Percentiles rank a stretch among this genome's conserved stretches.
phyloP scores from a whole-genome alignment of 2,113 vertebrate species.

The Cepphus grylle region DNA sequence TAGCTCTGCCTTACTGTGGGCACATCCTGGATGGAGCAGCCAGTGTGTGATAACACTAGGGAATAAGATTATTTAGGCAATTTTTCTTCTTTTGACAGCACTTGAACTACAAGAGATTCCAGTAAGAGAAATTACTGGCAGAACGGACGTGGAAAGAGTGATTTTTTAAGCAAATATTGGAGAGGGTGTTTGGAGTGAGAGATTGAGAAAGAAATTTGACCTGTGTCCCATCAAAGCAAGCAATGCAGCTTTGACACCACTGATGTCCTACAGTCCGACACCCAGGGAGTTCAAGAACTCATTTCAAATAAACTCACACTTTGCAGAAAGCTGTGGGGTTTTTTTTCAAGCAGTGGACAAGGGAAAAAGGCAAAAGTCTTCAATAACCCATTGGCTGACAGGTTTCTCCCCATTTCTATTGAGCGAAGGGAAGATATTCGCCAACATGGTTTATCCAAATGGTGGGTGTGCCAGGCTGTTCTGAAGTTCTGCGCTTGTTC shows the following conservation, averaged over 20 bases:
- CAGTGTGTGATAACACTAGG: not conserved
- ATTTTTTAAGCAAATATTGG: not conserved
- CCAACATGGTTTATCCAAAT: not conserved
- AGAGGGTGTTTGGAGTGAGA: not conserved
- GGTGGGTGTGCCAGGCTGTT: not conserved
- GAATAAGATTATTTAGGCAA: conserved; percentile 18
- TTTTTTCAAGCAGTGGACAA: not conserved
- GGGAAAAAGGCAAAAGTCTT: not conserved
- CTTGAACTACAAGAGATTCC: conserved; percentile 3
- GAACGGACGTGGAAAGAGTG: conserved; percentile 21
- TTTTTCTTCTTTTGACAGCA: conserved; percentile 40
- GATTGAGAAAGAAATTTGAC: conserved; percentile 1
- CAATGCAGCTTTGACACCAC: not conserved
- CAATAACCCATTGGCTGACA: not conserved
- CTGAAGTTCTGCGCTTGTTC: not conserved
- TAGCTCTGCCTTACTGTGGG: not conserved
- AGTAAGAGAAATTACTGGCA: conserved; percentile 32
- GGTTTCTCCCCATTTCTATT: not conserved
- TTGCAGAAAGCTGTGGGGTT: not conserved
- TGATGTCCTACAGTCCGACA: not conserved
- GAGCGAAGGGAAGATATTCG: not conserved
- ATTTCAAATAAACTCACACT: not conserved
- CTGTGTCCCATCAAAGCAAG: not conserved
- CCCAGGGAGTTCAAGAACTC: not conserved
- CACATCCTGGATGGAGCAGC: not conserved